These are phyloP conservation scores for Scolopax rusticola DNA, from an alignment of 2,797 vertebrate species.

Conservation along the genomic window DNA sequence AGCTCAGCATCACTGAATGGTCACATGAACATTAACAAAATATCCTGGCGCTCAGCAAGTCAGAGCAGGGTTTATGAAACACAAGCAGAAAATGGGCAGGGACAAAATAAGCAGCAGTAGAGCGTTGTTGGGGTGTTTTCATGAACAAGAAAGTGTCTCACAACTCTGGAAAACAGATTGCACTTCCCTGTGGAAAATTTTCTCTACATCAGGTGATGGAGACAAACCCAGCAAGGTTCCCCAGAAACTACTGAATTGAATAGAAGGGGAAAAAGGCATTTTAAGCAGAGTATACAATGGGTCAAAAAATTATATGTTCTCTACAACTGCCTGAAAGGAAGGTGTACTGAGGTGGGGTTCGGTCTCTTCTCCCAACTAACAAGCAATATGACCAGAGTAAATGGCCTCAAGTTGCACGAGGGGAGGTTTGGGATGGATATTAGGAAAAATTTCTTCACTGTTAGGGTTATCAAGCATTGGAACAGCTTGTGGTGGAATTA, in stretches of 20 bases:
- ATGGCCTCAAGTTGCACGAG: neutral
- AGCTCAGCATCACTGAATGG: neutral
- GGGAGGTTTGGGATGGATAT: neutral
- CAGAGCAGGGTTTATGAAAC: neutral
- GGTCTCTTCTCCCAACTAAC: neutral
- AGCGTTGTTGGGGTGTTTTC: fast-evolving
- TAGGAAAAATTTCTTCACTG: neutral
- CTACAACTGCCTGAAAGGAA: neutral
- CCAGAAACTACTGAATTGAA: neutral
- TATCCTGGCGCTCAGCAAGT: neutral
- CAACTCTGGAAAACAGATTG: neutral
- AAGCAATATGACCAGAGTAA: neutral
- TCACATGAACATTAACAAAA: neutral
- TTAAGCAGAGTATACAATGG: fast-evolving
- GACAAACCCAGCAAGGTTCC: neutral
- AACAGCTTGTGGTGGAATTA: neutral
- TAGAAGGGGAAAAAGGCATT: fast-evolving
- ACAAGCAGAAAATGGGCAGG: neutral
- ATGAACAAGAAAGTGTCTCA: neutral
- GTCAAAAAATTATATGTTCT: neutral
- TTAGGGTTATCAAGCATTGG: neutral
- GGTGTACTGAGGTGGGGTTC: neutral
- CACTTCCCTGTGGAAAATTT: neutral
- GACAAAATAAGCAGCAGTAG: neutral
- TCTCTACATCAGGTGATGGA: fast-evolving